Evolutionary conservation across 2,888 invertebrate species (phyloP).

Genomic region (Ectropis crepuscularia): DNA sequence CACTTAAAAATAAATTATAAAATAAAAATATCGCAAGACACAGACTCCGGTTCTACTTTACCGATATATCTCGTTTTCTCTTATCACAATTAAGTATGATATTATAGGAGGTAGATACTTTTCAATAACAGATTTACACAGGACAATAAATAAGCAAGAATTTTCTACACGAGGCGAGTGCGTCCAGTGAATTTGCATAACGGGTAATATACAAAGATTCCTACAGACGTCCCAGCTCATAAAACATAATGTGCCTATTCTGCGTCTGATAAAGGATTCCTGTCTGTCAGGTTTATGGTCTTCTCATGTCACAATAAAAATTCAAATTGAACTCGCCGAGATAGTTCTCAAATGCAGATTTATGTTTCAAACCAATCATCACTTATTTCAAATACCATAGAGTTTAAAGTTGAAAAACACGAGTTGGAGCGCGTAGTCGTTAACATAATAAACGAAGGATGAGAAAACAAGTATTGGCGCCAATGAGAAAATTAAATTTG

Average conservation of each 20-base stretch:
- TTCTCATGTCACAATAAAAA: constrained; percentile 57
- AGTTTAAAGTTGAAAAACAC: constrained; percentile 9
- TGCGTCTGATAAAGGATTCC: constrained; percentile 47
- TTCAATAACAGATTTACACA: constrained; percentile 6
- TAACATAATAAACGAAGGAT: constrained; percentile 12
- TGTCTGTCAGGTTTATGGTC: constrained; percentile 52
- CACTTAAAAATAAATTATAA: no score
- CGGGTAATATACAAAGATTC: constrained; percentile 38
- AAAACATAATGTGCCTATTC: constrained; percentile 41
- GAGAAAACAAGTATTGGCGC: constrained; percentile 25
- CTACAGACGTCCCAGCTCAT: constrained; percentile 35
- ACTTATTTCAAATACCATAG: constrained; percentile 4
- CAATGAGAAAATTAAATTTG: constrained; percentile 23
- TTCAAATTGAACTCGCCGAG: constrained; percentile 47
- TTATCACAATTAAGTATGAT: background rate
- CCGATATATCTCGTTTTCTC: constrained; percentile 7
- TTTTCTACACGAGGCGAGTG: background rate
- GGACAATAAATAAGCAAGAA: constrained; percentile 5
- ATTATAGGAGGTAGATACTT: background rate
- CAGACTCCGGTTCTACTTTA: no score
- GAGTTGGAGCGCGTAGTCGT: constrained; percentile 4
- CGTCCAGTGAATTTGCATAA: constrained; percentile 35
- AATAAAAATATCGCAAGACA: no score
- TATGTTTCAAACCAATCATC: constrained; percentile 20
- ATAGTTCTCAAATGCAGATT: constrained; percentile 42